Evolutionary conservation across 2,797 vertebrate species (phyloP).

Genomic region (Taeniopygia guttata): DNA sequence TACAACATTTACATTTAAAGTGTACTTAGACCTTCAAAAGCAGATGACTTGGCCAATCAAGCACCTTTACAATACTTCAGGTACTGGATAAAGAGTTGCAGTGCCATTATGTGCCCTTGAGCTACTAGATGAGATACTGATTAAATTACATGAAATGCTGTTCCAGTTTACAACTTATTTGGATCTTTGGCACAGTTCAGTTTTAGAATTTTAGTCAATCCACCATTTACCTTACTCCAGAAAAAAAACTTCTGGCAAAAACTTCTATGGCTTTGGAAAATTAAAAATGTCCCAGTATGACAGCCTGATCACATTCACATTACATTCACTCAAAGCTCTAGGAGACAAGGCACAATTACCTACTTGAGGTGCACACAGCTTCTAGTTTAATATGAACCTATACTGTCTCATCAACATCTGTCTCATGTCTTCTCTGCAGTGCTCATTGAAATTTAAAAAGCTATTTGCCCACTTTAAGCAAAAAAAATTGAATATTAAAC

Average conservation of each 20-base stretch:
- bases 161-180: neutral
- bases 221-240: neutral
- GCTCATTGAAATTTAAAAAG: neutral
- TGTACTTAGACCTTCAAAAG: neutral
- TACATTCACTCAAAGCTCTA: neutral
- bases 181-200: neutral
- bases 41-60: neutral
- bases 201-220: neutral
- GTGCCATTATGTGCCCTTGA: neutral
- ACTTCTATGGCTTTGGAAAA: neutral
- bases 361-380: neutral
- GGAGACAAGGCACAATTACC: neutral
- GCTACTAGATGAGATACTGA: neutral
- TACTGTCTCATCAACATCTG: neutral
- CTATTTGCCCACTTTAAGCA: neutral
- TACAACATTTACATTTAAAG: neutral
- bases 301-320: neutral
- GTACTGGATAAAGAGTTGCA: neutral
- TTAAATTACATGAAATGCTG: neutral
- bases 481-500: neutral
- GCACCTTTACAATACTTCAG: neutral
- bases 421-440: neutral
- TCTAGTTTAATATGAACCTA: neutral
- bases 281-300: neutral
- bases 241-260: neutral